Conservation (phyloP, 1,140 invertebrate species). For the Eumeta japonica region DNA sequence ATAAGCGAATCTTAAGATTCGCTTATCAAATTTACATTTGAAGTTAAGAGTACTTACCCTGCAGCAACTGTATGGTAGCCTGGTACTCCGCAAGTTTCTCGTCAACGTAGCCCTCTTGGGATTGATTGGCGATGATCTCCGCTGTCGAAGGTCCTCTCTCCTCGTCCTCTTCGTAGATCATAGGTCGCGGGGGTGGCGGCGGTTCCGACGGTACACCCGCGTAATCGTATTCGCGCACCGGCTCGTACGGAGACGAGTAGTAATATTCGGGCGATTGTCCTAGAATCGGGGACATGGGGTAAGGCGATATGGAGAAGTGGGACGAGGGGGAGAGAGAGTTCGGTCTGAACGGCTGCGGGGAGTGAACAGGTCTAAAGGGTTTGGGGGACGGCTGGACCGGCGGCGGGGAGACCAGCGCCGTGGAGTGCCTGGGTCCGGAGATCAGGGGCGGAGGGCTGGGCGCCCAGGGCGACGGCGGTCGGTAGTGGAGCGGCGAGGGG, state of each 20-base stretch:
- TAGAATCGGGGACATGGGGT: conserved; percentile 54
- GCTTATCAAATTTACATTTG: too few species aligned
- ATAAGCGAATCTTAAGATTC: too few species aligned
- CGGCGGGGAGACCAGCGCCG: conserved; percentile 50
- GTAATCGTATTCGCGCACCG: conserved; percentile 61
- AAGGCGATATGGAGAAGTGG: conserved; percentile 53
- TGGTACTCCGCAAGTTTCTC: conserved; percentile 92
- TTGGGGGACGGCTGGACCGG: conserved; percentile 43
- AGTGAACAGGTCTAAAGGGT: conserved; percentile 59
- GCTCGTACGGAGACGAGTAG: conserved; percentile 62
- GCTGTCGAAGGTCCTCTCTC: conserved; percentile 78
- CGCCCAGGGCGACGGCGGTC: conserved; percentile 64
- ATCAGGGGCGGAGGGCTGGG: conserved; percentile 63
- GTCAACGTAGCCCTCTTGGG: conserved; percentile 86
- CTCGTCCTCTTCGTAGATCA: conserved; percentile 66
- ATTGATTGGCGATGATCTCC: conserved; percentile 88
- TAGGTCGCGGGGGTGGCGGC: conserved; percentile 59
- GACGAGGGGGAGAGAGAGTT: conserved; percentile 49
- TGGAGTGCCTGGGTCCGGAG: conserved; percentile 56
- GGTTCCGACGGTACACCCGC: conserved; percentile 71
- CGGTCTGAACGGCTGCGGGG: conserved; percentile 39
- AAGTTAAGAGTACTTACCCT: too few species aligned
- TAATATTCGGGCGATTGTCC: conserved; percentile 64
- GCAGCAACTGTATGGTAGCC: conserved; percentile 83
- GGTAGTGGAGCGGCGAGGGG: conserved; percentile 59